phyloP scores from a whole-genome alignment of 1,140 invertebrate genomes.

The Phortica variegata region DNA sequence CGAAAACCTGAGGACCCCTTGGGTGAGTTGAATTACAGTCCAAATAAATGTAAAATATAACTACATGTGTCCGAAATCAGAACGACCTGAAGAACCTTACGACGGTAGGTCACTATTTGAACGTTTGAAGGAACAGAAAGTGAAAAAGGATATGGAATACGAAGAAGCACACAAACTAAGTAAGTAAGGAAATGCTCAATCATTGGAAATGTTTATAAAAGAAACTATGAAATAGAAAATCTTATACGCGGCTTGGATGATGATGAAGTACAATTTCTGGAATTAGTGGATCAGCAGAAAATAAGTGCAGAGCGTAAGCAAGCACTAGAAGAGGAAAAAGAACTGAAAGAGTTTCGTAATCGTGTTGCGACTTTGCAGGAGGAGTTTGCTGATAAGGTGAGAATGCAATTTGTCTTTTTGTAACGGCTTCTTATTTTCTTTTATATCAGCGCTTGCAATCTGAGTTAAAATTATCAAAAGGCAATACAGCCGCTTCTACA shows the following conservation, averaged over 20 bases:
- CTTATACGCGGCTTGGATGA: constrained; percentile 93
- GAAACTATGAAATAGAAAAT: constrained; percentile 69
- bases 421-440: background rate
- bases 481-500: constrained; percentile 23
- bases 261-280: constrained; percentile 92
- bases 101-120: constrained; percentile 86
- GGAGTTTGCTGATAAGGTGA: constrained; percentile 67
- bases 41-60: constrained; percentile 2
- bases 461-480: constrained; percentile 34
- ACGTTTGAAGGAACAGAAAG: constrained; percentile 86
- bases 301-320: constrained; percentile 80
- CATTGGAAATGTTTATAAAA: constrained; percentile 6
- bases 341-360: constrained; percentile 80
- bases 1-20: constrained; percentile 83
- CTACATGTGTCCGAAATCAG: constrained; percentile 58
- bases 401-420: constrained; percentile 7
- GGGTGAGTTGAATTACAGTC: constrained; percentile 68
- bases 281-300: constrained; percentile 83
- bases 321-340: constrained; percentile 75
- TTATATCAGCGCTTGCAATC: constrained; percentile 26
- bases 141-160: constrained; percentile 87
- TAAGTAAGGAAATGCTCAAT: constrained; percentile 59
- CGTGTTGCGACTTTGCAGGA: constrained; percentile 77
- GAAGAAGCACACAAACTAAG: constrained; percentile 93
- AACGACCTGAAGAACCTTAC: constrained; percentile 79